Conservation (phyloP, 2,888 invertebrate species). For the Dasysyrphus tricinctus region DNA sequence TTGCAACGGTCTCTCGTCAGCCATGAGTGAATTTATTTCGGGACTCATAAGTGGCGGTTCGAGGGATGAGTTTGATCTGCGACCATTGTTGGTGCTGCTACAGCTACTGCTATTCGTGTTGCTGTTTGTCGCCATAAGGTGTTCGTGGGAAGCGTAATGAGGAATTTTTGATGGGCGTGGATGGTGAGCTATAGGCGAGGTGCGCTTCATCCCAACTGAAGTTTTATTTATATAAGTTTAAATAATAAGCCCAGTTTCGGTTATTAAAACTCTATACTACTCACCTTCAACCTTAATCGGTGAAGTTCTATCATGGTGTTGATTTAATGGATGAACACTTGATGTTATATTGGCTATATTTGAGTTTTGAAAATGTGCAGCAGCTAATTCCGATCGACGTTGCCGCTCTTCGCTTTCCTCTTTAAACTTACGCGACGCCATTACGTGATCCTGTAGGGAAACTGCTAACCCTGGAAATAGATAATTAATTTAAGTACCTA, state of each 20-base stretch:
- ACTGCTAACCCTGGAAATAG: constrained; percentile 88
- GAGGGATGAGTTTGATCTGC: constrained; percentile 78
- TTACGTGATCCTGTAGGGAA: constrained; percentile 91
- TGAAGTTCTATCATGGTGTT: constrained; percentile 59
- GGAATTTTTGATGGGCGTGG: constrained; percentile 83
- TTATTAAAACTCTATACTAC: constrained; percentile 57
- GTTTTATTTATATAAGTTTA: constrained; percentile 11
- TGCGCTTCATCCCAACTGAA: constrained; percentile 83
- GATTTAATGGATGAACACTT: constrained; percentile 76
- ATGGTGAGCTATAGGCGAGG: constrained; percentile 84
- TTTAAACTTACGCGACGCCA: constrained; percentile 87
- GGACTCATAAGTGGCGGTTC: constrained; percentile 86
- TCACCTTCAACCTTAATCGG: constrained; percentile 82
- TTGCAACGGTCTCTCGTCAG: constrained; percentile 84
- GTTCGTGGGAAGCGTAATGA: constrained; percentile 79
- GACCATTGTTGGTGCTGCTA: constrained; percentile 79
- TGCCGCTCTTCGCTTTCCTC: constrained; percentile 84
- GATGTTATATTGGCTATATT: constrained; percentile 64
- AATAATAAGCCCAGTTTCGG: too few relatives aligned
- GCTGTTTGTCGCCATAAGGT: constrained; percentile 59
- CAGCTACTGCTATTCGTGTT: constrained; percentile 78
- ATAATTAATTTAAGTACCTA: background rate
- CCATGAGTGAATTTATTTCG: constrained; percentile 88
- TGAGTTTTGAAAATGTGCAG: constrained; percentile 70
- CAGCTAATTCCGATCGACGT: constrained; percentile 80